Evolutionary conservation across 2,113 vertebrate species (phyloP).

Genomic region (Beaufortia kweichowensis): DNA sequence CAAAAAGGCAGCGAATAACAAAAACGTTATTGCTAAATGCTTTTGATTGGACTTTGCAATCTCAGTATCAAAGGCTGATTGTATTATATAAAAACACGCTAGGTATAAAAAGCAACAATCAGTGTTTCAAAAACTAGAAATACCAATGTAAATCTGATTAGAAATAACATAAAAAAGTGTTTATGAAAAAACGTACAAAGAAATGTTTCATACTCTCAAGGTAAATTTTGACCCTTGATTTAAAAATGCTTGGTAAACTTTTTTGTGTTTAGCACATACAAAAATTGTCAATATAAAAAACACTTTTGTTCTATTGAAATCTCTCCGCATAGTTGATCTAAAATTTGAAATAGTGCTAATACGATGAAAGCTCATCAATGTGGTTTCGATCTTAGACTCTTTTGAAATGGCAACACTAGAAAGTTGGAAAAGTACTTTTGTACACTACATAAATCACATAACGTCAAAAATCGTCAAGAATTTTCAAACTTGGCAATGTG

Average conservation of each 20-base stretch:
- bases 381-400: neutral
- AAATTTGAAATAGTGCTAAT: constrained; percentile 38
- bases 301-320: constrained; percentile 55
- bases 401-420: constrained; percentile 54
- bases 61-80: constrained; percentile 77
- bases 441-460: constrained; percentile 1
- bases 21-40: constrained; percentile 83
- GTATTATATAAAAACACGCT: constrained; percentile 60
- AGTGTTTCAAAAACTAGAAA: constrained; percentile 59
- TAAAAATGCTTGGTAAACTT: constrained; percentile 78
- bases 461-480: neutral
- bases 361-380: neutral
- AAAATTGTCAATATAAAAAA: constrained; percentile 28
- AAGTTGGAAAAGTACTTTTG: constrained; percentile 30
- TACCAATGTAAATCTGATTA: constrained; percentile 51
- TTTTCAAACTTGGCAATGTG: constrained; percentile 28
- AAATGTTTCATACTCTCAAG: constrained; percentile 76
- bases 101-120: constrained; percentile 75
- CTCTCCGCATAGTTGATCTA: constrained; percentile 34
- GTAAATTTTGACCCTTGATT: constrained; percentile 80
- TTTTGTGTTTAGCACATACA: constrained; percentile 44
- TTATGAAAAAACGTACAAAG: constrained; percentile 68
- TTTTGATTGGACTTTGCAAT: constrained; percentile 63
- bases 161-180: constrained; percentile 61
- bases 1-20: constrained; percentile 78